These are phyloP conservation scores for Asarcornis scutulata DNA, from an alignment of 2,113 vertebrate species.

Conservation along the genomic window DNA sequence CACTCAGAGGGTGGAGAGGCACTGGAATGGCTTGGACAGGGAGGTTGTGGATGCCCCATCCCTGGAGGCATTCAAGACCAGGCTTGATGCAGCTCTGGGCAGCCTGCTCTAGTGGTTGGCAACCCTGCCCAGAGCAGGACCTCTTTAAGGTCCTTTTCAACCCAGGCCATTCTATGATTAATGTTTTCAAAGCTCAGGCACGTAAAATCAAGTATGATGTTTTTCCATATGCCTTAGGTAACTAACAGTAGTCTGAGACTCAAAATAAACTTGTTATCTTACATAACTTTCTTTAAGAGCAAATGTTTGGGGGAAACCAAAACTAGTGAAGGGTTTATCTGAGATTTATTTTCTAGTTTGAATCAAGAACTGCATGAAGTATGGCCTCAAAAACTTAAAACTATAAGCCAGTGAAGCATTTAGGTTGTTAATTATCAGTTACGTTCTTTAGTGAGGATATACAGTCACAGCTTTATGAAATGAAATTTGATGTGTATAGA, in stretches of 20 bases:
- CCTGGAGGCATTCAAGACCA: too few species aligned
- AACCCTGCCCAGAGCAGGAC: too few species aligned
- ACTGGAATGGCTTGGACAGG: too few species aligned
- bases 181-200: background rate
- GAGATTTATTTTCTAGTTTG: background rate
- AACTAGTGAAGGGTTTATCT: background rate
- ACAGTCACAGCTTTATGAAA: background rate
- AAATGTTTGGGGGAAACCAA: background rate
- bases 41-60: too few species aligned
- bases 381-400: background rate
- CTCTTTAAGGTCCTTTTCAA: too few species aligned
- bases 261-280: background rate
- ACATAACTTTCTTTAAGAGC: background rate
- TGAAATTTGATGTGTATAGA: background rate
- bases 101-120: too few species aligned
- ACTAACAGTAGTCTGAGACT: background rate
- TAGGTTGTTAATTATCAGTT: background rate
- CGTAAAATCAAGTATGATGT: fast-evolving
- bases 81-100: too few species aligned
- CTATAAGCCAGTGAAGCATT: background rate
- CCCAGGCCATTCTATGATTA: too few species aligned
- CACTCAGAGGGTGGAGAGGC: too few species aligned
- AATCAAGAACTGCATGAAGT: background rate
- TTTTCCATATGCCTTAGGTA: background rate
- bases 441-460: background rate